Evolutionary conservation across 2,888 invertebrate genomes (phyloP), one percentile per base, ranked within the genome.

Genomic region (Stegana nigrithorax): DNA sequence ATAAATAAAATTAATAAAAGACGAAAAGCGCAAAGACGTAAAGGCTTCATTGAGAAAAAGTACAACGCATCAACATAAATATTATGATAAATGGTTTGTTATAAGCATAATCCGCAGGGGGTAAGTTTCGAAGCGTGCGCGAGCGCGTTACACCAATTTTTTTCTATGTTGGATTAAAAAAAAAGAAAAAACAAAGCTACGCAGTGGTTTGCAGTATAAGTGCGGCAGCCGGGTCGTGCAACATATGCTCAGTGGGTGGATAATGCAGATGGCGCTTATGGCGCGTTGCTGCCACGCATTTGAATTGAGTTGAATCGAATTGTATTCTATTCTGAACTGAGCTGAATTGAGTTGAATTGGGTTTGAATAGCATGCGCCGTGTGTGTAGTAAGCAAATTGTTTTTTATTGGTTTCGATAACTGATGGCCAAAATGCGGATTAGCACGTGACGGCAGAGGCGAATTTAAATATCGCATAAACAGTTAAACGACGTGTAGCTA

Each of bases 1-100:
- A 81, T 83, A 82, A 82, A 83, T 82, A 83, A 82, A 83, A 82
- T 83, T 83, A 83, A 80, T 79, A 80, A 81, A 80, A 77, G 70
- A 69, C 76, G 21, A 55, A 55, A 55, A n/a, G n/a, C n/a, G n/a
- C n/a, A 81, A 80, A 77, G 70, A 69, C 76, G 21, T 32, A 55
- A 55, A 32, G 53, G 68, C 72, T 82, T 82, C 83, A 83, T 82
- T 82, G 82, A 82, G 78, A 82, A 82, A 82, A 83, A 82, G 81
- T 75, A 78, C 71, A 78, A 71, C 78, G 68, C 81, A 81, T 82
- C 82, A 83, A 81, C 82, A 81, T 83, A 82, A 82, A 83, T 81
- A 82, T 82, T 82, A 82, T 82, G 83, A 82, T 82, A 82, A 82
- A 82, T 82, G 83, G 81, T 78, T 80, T 78, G 81, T 73, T 80